phyloP scores from a whole-genome alignment of 2,888 invertebrate genomes.

The Lordiphosa andalusiaca region DNA sequence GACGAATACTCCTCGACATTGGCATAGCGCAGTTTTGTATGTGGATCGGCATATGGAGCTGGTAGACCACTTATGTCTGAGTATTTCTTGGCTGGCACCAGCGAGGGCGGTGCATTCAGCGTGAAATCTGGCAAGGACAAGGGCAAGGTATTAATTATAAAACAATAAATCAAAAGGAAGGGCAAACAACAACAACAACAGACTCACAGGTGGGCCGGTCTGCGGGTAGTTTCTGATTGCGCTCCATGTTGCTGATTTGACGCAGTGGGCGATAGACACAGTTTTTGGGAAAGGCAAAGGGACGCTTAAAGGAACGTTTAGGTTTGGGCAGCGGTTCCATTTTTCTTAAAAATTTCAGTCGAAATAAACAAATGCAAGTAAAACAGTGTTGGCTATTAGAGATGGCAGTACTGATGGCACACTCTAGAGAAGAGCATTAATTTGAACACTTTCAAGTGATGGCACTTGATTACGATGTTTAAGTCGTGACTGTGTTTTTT shows the following conservation, averaged over 20 bases:
- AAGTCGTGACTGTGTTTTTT: no score
- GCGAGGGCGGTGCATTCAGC: conserved; percentile 94
- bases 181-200: no score
- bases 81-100: conserved; percentile 95
- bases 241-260: conserved; percentile 57
- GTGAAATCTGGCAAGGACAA: conserved; percentile 85
- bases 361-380: background rate
- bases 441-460: no score
- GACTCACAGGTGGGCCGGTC: conserved; percentile 48
- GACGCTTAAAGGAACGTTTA: conserved; percentile 42
- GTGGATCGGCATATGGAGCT: conserved; percentile 94
- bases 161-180: no score
- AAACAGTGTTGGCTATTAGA: no score
- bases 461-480: no score
- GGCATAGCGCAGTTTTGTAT: conserved; percentile 91
- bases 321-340: conserved; percentile 25
- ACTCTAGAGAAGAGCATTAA: no score
- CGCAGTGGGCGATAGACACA: conserved; percentile 55
- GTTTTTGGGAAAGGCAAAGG: conserved; percentile 50
- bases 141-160: no score
- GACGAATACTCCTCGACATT: conserved; percentile 93
- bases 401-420: no score
- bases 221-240: conserved; percentile 37
- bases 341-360: background rate
- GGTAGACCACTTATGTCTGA: conserved; percentile 94